Evolutionary conservation across 2,113 vertebrate genomes (phyloP).

Genomic region (Electrona antarctica): DNA sequence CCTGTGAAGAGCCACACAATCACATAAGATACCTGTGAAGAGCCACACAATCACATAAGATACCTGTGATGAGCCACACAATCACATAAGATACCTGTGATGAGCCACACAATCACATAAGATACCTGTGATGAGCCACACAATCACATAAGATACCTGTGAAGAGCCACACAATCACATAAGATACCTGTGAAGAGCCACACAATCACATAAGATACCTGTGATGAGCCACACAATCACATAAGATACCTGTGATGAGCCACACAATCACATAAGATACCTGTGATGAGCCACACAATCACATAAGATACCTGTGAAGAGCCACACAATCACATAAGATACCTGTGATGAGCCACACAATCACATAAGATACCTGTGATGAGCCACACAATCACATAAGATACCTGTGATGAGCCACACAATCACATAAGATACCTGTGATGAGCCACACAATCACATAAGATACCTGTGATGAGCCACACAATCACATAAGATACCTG

Average conservation of each 20-base stretch:
- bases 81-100: conserved; percentile 31
- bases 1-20: conserved; percentile 8
- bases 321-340: conserved; percentile 33
- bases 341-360: neutral
- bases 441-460: conserved; percentile 21
- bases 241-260: conserved; percentile 18
- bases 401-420: neutral
- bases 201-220: conserved; percentile 32
- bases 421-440: conserved; percentile 31
- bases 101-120: conserved; percentile 26
- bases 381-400: conserved; percentile 31
- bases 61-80: neutral
- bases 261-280: conserved; percentile 33
- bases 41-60: conserved; percentile 32
- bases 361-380: conserved; percentile 29
- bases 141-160: conserved; percentile 32
- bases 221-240: conserved; percentile 16
- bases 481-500: conserved; percentile 31
- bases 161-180: conserved; percentile 16
- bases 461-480: conserved; percentile 16
- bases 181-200: conserved; percentile 17
- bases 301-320: conserved; percentile 22
- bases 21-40: conserved; percentile 23
- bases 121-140: conserved; percentile 6
- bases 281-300: conserved; percentile 11